Evolutionary conservation across 2,888 invertebrate species (phyloP), one percentile per base, ranked within the genome.

Genomic region (Limenitis camilla): DNA sequence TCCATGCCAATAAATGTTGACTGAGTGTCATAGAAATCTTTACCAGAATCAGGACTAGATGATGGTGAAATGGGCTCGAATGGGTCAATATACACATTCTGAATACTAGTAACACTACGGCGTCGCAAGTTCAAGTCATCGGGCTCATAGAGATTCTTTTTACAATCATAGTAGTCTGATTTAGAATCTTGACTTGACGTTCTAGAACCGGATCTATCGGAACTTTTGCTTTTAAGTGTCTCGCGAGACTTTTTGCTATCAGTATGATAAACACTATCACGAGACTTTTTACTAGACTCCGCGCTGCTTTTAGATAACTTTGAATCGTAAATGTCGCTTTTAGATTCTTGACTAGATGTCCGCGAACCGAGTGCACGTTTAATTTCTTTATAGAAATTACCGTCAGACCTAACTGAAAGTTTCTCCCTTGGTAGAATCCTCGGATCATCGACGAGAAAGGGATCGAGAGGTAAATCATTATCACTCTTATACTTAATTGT

Each of bases 361-460:
- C 92, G 85, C 0, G 92, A 92, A 29, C 90, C 88, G 55, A 90
- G 86, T 1, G 89, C 86, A 31, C 90, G 88, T 67, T 91, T 91
- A 53, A 92, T 91, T 65, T 91, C 90, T 66, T 92, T 92, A 65
- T 93, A 93, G 70, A 92, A 93, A 64, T 89, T 91, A 4, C 93
- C 93, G 68, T 93, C 93, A 0, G 93, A 93, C 69, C 92, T 91
- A 7, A 93, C 90, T 8, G 92, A 91, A 8, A 92, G 82, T 57
- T 92, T 92, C 71, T 93, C 93, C 27, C 92, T 88, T 1, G 93
- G 93, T 46, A 93, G 82, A 69, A 92, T 91, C 19, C 92, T 81
- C n/a, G 93, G 93, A 78, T 93, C 93, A 68, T 95, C 95, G 69
- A 92, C 90, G 47, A 92, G 89, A 80, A 94, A 94, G 64, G 94